A percentile compares a stretch with the other conserved stretches of the same genome.
These are phyloP conservation scores for Sogatella furcifera DNA, from an alignment of 1,140 invertebrate species.

Conservation along the genomic window DNA sequence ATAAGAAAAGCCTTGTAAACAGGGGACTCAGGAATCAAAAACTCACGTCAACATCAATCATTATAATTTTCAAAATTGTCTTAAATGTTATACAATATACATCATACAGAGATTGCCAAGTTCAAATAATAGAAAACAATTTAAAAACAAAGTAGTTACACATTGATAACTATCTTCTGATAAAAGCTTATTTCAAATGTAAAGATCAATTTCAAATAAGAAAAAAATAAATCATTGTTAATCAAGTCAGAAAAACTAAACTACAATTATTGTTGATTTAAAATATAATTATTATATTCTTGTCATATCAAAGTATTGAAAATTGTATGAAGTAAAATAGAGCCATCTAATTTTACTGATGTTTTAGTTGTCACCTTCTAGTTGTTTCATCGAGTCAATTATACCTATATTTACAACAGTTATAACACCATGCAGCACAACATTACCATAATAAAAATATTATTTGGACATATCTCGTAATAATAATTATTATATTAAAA, in stretches of 20 bases:
- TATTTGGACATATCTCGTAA: too few species aligned
- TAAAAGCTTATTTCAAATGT: neutral
- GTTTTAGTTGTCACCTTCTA: too few species aligned
- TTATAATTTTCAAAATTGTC: slow-evolving; percentile 14
- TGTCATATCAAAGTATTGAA: slow-evolving; percentile 10
- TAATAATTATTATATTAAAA: too few species aligned
- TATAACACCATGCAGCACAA: too few species aligned
- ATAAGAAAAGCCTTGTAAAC: too few species aligned
- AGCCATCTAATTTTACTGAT: too few species aligned
- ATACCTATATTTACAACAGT: too few species aligned
- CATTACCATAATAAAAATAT: too few species aligned
- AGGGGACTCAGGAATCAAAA: too few species aligned
- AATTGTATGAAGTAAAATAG: neutral
- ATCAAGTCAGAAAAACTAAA: slow-evolving; percentile 1
- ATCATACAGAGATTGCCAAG: slow-evolving; percentile 9
- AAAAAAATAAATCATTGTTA: neutral
- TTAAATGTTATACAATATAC: slow-evolving; percentile 14
- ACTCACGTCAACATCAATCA: slow-evolving; percentile 9
- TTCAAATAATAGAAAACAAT: slow-evolving; percentile 8
- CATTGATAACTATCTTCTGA: too few species aligned
- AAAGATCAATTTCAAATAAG: slow-evolving; percentile 1
- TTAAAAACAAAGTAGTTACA: neutral
- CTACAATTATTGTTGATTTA: slow-evolving; percentile 8
- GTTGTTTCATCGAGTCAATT: too few species aligned
- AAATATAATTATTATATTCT: slow-evolving; percentile 13